phyloP scores from a whole-genome alignment of 2,797 vertebrate species.

The Acrossocheilus fasciatus region DNA sequence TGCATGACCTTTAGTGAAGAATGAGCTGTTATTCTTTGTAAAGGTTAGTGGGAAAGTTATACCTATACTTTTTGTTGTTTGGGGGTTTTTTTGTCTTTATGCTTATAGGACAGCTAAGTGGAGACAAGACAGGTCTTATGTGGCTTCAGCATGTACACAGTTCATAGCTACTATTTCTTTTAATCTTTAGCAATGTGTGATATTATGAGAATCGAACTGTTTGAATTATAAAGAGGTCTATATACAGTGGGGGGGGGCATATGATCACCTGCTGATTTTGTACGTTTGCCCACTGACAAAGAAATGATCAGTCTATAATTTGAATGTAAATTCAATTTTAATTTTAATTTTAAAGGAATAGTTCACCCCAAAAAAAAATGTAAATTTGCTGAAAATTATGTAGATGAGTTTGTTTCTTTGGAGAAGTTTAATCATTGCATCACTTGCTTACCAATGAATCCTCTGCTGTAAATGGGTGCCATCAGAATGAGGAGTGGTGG shows the following conservation, averaged over 20 bases:
- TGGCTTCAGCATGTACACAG: background rate
- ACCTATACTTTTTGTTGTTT: background rate
- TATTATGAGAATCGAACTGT: background rate
- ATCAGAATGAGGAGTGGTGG: no score
- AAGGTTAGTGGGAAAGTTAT: background rate
- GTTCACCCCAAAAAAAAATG: background rate
- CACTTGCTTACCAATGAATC: background rate
- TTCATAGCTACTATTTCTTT: background rate
- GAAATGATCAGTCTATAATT: no score
- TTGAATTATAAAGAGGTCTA: background rate
- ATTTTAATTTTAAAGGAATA: background rate
- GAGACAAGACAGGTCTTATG: background rate
- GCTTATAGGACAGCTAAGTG: background rate
- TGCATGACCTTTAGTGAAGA: background rate
- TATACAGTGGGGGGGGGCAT: background rate
- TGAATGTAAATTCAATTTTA: no score
- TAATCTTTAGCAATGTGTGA: background rate
- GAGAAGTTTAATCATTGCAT: background rate
- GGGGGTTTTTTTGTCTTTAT: background rate
- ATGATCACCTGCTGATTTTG: no score
- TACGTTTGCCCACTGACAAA: no score
- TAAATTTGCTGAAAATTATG: background rate
- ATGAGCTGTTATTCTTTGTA: background rate
- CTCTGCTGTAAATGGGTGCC: background rate
- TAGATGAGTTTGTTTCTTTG: background rate